Base-by-base conservation (phyloP, 1,140 invertebrate species). In the Drosophila dunni region DNA sequence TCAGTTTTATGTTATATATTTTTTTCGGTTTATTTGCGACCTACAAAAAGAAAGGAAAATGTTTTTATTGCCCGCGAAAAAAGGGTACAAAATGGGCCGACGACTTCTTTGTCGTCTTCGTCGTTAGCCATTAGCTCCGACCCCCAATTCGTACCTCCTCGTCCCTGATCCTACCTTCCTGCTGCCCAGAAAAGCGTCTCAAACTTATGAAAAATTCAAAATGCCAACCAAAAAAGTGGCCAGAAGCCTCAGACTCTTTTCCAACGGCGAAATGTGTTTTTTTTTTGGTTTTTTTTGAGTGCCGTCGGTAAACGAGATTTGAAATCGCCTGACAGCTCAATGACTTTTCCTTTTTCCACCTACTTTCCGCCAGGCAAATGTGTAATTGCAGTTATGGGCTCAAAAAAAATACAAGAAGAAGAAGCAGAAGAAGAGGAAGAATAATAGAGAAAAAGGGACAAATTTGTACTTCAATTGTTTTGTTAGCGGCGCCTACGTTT, bases 11-110 rank as follows among this genome's bases (percentile, higher is more conserved):
- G 24, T 29, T 20, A 20, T 20, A 20, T 29, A 29, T 29, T 29
- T 29, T 29, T 73, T 73, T 76, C 24, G 10, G 17, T 34, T 54
- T 54, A 56, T 29, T 64, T 29, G 24, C 57, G 50, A 40, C 29
- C 48, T 20, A 56, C 34, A 56, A 57, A 57, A 57, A 42, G 62
- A 54, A 86, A 86, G 70, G 83, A 83, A 88, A 88, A 88, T 89
- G 83, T 88, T 88, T 88, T 88, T 88, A 88, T 88, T 88, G 83
- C 83, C 83, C 76, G 83, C 80, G 80, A 88, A 88, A 29, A 86
- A 88, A 89, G 84, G 84, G 84, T 88, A 88, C 78, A 79, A 86
- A 86, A 85, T 75, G 78, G 61, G 60, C 78, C 60, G 68, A 53
- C 54, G 53, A 72, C 36, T 61, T 62, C 57, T 74, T 68, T 62